These are phyloP conservation scores for Furnarius figulus DNA, from an alignment of 2,113 vertebrate genomes.

Conservation along the genomic window DNA sequence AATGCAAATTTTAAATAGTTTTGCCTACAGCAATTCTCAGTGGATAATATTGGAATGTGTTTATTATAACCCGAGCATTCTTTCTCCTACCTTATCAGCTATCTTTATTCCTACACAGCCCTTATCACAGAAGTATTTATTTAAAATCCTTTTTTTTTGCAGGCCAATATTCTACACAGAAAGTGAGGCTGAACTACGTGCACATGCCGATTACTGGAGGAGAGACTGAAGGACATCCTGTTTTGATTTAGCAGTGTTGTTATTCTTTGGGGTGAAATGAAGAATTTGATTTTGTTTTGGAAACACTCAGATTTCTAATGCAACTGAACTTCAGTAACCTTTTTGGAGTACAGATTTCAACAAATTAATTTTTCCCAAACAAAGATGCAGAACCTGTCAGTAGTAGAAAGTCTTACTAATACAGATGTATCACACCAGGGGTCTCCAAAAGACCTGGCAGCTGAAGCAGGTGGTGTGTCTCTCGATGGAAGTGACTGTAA, in stretches of 20 bases:
- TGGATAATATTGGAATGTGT: not conserved
- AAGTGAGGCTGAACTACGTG: not conserved
- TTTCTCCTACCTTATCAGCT: conserved; percentile 11
- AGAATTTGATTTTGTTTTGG: not conserved
- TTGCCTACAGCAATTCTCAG: not conserved
- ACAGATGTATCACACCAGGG: not conserved
- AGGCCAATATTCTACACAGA: not conserved
- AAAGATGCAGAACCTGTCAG: conserved; percentile 26
- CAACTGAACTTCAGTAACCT: not conserved
- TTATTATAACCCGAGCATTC: conserved; percentile 5
- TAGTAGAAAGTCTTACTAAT: not conserved
- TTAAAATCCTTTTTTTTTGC: conserved; percentile 43
- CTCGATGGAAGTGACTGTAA: not conserved
- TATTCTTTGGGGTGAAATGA: conserved; percentile 2
- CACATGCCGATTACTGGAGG: not conserved
- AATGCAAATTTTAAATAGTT: not conserved
- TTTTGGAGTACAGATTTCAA: not conserved
- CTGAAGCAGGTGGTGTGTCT: not conserved
- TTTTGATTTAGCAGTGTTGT: not conserved
- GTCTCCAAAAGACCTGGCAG: not conserved
- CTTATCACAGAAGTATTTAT: conserved; percentile 48
- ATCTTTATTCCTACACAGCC: not conserved
- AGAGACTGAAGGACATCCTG: conserved; percentile 47
- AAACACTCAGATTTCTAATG: not conserved
- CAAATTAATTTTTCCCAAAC: not conserved